Base-by-base conservation (phyloP, 1,140 invertebrate genomes). In the Leptestheria dahalacensis region DNA sequence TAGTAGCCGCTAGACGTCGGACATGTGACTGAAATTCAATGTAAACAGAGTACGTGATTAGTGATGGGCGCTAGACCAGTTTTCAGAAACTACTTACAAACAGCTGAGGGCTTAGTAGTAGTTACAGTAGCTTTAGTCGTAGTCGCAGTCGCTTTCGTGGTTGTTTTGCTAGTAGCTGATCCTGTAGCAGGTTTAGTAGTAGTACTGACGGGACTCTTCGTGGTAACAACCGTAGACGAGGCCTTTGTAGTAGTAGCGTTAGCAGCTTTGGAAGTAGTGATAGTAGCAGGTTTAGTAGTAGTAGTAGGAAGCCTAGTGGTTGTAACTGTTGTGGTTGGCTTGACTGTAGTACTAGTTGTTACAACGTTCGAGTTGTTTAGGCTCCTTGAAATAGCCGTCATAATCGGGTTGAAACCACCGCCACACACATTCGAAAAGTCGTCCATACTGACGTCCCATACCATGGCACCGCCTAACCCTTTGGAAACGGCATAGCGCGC, bases 331-430 rank as follows among this genome's bases (percentile, higher is more conserved):
- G 33, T 41, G 33, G 15, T 41, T 6, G 33, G n/a, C n/a, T n/a
- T 41, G 33, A 41, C 6, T 9, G 33, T 41, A 41, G 33, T 9
- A 6, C 33, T 41, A 41, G 33, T 41, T 41, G 33, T 41, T 41
- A 9, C n/a, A n/a, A 15, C 6, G 33, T 41, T 15, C 6, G 33
- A 4, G 53, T 48, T 50, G 46, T 57, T 20, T 15, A n/a, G 20
- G n/a, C n/a, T n/a, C n/a, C n/a, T 59, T n/a, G 54, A n/a, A 49
- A 61, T 61, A 15, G 60, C 53, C 23, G 51, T 48, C 10, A 74
- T 72, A 15, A 73, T 54, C 3, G 72, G 73, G 58, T 73, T 75
- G 18, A 64, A 66, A 2, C 60, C 60, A 15, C n/a, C 29, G 10
- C 62, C 65, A 46, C 65, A 66, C 3, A 23, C 1, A 23, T 49